phyloP scores from a whole-genome alignment of 23 tunicate species.

The Halocynthia roretzi region DNA sequence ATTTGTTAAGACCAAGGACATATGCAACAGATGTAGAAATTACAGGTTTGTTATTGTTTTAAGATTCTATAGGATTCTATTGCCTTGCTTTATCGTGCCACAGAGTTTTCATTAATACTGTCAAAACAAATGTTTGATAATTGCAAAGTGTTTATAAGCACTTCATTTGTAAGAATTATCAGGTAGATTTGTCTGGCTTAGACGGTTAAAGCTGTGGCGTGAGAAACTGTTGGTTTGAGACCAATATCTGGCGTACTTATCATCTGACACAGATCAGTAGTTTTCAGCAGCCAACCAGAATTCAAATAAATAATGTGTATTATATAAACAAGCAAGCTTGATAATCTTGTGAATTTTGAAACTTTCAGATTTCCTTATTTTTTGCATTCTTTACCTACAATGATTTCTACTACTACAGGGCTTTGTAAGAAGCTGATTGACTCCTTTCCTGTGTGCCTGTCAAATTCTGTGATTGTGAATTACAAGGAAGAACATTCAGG shows the following conservation, averaged over 20 bases:
- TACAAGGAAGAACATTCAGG: constrained; percentile 8
- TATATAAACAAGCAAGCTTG: too few relatives aligned
- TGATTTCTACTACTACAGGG: constrained; percentile 25
- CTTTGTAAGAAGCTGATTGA: constrained; percentile 76
- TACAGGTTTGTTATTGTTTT: constrained; percentile 32
- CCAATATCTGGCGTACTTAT: too few relatives aligned
- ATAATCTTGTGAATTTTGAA: too few relatives aligned
- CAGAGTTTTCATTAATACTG: not conserved
- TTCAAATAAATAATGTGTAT: too few relatives aligned
- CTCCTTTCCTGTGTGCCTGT: constrained; percentile 65
- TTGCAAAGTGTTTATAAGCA: not conserved
- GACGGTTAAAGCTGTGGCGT: too few relatives aligned
- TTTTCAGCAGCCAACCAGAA: too few relatives aligned
- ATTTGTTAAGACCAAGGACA: constrained; percentile 80
- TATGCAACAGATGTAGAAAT: constrained; percentile 88
- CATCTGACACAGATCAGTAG: too few relatives aligned
- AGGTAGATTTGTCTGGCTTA: too few relatives aligned
- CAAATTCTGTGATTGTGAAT: not conserved
- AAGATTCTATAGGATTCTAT: not conserved
- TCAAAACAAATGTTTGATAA: not conserved
- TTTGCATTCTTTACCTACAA: too few relatives aligned
- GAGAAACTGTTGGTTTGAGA: too few relatives aligned
- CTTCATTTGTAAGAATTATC: too few relatives aligned
- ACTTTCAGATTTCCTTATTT: too few relatives aligned
- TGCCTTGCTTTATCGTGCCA: not conserved